Evolutionary conservation across 2,113 vertebrate genomes (phyloP).

Genomic region (Equus przewalskii): DNA sequence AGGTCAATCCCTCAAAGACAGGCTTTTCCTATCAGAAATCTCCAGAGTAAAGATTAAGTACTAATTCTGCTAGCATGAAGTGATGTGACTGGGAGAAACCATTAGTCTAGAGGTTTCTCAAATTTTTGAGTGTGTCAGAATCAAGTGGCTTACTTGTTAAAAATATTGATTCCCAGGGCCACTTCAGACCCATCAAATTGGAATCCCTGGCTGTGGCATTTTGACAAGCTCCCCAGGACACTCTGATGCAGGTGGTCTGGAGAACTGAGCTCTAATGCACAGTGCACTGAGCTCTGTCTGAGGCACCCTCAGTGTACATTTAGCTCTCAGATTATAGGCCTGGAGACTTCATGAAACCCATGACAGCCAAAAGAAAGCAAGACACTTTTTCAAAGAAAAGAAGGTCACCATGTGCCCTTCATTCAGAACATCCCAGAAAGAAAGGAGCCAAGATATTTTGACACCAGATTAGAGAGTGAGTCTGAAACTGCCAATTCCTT

Average conservation of each 20-base stretch:
- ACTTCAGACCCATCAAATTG: not conserved
- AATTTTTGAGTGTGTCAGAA: slow-evolving; percentile 9
- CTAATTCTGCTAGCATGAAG: not conserved
- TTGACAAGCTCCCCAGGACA: not conserved
- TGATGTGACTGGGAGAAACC: not conserved
- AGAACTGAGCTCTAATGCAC: not conserved
- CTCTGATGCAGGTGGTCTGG: not conserved
- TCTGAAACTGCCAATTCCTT: not conserved
- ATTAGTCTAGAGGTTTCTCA: not conserved
- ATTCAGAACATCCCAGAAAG: not conserved
- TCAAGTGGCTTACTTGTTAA: not conserved
- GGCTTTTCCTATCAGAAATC: not conserved
- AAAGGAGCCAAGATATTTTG: slow-evolving; percentile 19
- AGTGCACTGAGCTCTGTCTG: fast-evolving
- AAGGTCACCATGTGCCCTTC: not conserved
- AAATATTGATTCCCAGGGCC: not conserved
- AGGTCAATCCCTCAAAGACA: not conserved
- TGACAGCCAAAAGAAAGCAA: not conserved
- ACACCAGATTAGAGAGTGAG: not conserved
- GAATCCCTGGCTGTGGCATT: not conserved
- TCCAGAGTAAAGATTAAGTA: not conserved
- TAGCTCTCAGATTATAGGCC: not conserved
- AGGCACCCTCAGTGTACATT: not conserved
- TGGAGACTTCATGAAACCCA: not conserved
- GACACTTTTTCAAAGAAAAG: not conserved